Conservation (phyloP, 2,797 vertebrate genomes). For the Poecile montanus region DNA sequence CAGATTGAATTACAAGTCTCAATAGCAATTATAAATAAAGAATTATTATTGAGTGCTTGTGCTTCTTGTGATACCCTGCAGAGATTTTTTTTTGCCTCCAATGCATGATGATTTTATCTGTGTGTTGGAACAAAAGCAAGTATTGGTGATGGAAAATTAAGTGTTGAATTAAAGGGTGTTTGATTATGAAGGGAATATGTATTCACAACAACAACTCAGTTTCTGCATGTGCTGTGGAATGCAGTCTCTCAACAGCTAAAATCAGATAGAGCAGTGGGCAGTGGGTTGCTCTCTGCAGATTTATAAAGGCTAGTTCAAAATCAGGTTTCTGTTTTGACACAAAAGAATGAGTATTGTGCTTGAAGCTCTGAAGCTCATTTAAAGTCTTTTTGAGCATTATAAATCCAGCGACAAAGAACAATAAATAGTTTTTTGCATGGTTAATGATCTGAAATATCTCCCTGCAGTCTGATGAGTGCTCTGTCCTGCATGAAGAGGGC, state of each 20-base stretch:
- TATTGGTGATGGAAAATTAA: background rate
- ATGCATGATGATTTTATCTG: background rate
- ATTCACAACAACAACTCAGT: background rate
- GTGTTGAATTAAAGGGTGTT: background rate
- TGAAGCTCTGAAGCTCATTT: background rate
- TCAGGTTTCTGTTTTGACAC: background rate
- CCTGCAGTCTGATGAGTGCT: background rate
- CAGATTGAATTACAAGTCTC: constrained; percentile 29
- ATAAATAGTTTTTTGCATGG: background rate
- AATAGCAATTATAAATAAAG: background rate
- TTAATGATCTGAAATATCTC: background rate
- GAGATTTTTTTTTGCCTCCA: background rate
- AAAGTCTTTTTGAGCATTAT: background rate
- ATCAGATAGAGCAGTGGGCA: background rate
- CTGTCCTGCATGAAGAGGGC: background rate
- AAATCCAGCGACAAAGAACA: background rate
- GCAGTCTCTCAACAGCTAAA: background rate
- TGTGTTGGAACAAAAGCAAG: background rate
- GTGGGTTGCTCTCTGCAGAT: background rate
- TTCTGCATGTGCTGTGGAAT: background rate
- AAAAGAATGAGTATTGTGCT: background rate
- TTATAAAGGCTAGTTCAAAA: background rate
- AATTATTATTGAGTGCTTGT: background rate
- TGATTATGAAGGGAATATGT: background rate
- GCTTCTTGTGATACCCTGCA: background rate